Conservation (phyloP, 2,888 invertebrate genomes). For the Caenorhabditis imperialis region DNA sequence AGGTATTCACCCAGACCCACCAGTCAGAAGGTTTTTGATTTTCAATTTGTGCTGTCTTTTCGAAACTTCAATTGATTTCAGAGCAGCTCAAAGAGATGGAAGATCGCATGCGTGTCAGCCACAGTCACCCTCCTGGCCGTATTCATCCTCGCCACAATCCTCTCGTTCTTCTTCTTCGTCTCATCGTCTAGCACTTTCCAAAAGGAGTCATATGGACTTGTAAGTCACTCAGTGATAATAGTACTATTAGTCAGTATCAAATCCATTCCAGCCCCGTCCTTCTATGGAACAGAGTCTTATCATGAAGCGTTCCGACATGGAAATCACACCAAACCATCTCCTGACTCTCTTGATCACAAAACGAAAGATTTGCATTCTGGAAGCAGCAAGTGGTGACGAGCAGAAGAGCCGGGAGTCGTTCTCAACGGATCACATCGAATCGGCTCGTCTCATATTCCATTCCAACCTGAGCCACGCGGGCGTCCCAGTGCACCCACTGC, state of each 20-base stretch:
- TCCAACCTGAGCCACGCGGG: constrained; percentile 74
- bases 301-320: constrained; percentile 52
- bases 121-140: constrained; percentile 48
- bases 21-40: constrained; percentile 11
- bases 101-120: constrained; percentile 51
- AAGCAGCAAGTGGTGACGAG: constrained; percentile 67
- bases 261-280: constrained; percentile 46
- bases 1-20: constrained; percentile 6
- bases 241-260: background rate
- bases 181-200: constrained; percentile 29
- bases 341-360: constrained; percentile 72
- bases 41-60: background rate
- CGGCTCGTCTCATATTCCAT: constrained; percentile 71
- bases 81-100: constrained; percentile 52
- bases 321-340: constrained; percentile 70
- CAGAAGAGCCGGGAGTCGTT: constrained; percentile 56
- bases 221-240: constrained; percentile 8
- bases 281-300: constrained; percentile 27
- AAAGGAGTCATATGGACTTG: constrained; percentile 52
- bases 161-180: constrained; percentile 47
- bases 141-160: constrained; percentile 44
- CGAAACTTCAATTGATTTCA: constrained; percentile 7
- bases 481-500: constrained; percentile 76
- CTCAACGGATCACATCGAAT: constrained; percentile 70
- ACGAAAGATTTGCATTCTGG: constrained; percentile 71